phyloP scores from a whole-genome alignment of 2,797 vertebrate species.

The Pteronotus mesoamericanus region DNA sequence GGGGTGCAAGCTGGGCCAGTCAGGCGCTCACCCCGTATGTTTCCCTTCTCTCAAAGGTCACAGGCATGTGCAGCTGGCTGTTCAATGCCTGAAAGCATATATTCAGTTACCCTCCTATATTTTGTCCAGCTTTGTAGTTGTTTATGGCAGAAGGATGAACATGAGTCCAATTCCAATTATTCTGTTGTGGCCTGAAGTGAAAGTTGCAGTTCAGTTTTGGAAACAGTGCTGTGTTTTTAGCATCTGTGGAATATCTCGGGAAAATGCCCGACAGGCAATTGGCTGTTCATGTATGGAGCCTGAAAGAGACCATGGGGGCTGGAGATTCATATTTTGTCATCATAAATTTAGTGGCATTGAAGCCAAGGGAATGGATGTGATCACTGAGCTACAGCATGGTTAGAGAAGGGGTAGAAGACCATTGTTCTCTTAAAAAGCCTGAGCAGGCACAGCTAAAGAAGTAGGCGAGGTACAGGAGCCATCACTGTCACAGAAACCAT shows the following conservation, averaged over 20 bases:
- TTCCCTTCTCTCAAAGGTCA: background rate
- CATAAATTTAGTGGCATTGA: background rate
- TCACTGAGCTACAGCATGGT: background rate
- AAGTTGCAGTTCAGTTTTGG: background rate
- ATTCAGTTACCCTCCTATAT: background rate
- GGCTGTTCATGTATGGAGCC: background rate
- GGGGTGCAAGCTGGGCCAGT: background rate
- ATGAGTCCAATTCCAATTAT: background rate
- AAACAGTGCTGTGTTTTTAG: background rate
- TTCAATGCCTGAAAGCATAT: background rate
- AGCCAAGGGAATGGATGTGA: background rate
- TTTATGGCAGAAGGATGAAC: background rate
- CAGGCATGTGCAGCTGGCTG: background rate
- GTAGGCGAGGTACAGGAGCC: background rate
- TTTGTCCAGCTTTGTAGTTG: background rate
- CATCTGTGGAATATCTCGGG: background rate
- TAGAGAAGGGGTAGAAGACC: background rate
- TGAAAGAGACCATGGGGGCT: background rate
- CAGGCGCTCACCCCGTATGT: rapidly evolving
- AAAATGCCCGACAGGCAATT: background rate
- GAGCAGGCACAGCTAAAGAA: background rate
- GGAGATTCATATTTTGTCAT: background rate
- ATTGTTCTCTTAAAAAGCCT: background rate
- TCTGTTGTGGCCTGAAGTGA: background rate
- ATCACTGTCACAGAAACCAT: background rate